Conservation (phyloP, 2,797 vertebrate species). For the Chrosomus eos region DNA sequence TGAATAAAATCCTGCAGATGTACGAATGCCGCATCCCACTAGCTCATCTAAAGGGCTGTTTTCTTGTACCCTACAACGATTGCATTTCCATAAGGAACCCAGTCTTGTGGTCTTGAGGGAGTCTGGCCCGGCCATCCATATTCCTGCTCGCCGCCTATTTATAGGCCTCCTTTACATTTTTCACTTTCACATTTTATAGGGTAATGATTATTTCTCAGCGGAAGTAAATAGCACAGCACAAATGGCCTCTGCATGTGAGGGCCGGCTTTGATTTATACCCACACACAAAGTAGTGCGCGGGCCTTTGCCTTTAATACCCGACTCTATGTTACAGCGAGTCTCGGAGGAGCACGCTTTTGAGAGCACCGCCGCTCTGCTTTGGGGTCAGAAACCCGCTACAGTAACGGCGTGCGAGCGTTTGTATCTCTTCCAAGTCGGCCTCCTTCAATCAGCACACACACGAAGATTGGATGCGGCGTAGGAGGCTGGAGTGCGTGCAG, state of each 20-base stretch:
- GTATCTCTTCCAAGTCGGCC: constrained; percentile 50
- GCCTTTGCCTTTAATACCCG: constrained; percentile 49
- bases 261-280: constrained; percentile 72
- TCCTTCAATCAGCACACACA: constrained; percentile 48
- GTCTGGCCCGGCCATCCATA: constrained; percentile 69
- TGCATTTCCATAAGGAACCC: constrained; percentile 26
- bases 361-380: not conserved
- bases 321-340: constrained; percentile 44
- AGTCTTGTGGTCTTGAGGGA: constrained; percentile 65
- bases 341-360: constrained; percentile 26
- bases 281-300: constrained; percentile 63
- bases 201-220: constrained; percentile 77
- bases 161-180: constrained; percentile 75
- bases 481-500: constrained; percentile 79
- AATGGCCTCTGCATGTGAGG: constrained; percentile 74
- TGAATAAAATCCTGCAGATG: not conserved
- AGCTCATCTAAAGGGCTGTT: constrained; percentile 13
- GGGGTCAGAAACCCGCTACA: not conserved
- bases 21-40: not conserved
- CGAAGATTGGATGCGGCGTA: constrained; percentile 65
- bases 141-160: constrained; percentile 72
- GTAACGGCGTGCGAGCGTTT: constrained; percentile 8
- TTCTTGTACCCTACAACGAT: not conserved
- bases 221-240: constrained; percentile 76
- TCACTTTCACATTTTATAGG: constrained; percentile 77